Base-by-base conservation (phyloP, 2,797 vertebrate genomes). In the Zalophus californianus region DNA sequence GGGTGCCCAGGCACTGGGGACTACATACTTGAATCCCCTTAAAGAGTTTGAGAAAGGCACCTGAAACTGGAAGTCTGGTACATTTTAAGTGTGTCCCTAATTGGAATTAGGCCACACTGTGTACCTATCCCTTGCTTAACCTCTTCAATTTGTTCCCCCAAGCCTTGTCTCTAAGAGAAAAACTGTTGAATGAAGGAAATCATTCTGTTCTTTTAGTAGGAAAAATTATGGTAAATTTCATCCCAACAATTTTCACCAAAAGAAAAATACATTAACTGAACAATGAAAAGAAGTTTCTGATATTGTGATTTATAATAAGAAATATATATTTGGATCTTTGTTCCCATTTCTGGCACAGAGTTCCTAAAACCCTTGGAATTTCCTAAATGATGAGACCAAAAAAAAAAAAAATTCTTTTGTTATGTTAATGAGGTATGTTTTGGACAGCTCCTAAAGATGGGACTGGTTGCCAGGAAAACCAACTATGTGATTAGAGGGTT, bases 141-240 rank as follows among this genome's bases (percentile, higher is more conserved):
- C 23, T 89, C n/a, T 92, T 86, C 73, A 88, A 66, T 92, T 96
- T 87, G 50, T 58, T 78, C 15, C n/a, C 54, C 32, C 10, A 85
- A 86, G 91, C 7, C 5, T 27, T 56, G 7, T 77, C 38, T 97
- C 50, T 93, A 80, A 93, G 68, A 91, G 79, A 90, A 72, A 85
- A 89, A 15, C 21, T 92, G 52, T 56, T 82, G 80, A 97, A 80
- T 84, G 58, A 95, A 92, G 77, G 29, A 77, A 75, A 90, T 92
- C 66, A n/a, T 94, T 90, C 70, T 13, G 75, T 96, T 95, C 80
- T 72, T 87, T 92, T 58, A 70, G 25, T 21, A 68, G 38, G 44
- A 88, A 94, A 94, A 92, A 41, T 80, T 77, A 84, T 32, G n/a
- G 23, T 90, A 70, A 25, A 54, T 94, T 94, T 85, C 20, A 87